Evolutionary conservation across 2,888 invertebrate genomes (phyloP).

Genomic region (Xylophagus ater): DNA sequence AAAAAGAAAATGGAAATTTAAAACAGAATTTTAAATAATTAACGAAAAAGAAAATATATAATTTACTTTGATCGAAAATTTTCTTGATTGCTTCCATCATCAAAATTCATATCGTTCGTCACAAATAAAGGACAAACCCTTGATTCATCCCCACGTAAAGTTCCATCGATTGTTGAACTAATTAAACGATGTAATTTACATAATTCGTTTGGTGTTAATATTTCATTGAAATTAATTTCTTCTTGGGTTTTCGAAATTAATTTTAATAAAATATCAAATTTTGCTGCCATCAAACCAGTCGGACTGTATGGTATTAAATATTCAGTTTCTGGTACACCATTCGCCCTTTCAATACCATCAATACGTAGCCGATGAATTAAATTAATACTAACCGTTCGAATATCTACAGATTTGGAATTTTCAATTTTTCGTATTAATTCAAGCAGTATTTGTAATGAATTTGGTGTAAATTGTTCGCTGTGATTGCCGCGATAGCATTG

Average conservation of each 20-base stretch:
- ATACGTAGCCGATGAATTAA: slow-evolving; percentile 46
- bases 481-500: slow-evolving; percentile 48
- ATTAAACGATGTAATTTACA: slow-evolving; percentile 47
- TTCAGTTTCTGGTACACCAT: slow-evolving; percentile 39
- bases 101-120: too few species aligned
- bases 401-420: slow-evolving; percentile 41
- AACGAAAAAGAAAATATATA: too few species aligned
- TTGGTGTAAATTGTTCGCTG: slow-evolving; percentile 42
- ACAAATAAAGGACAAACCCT: slow-evolving; percentile 38
- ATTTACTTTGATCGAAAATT: too few species aligned
- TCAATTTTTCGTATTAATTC: slow-evolving; percentile 54
- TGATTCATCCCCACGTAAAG: slow-evolving; percentile 49
- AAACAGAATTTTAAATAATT: too few species aligned
- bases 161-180: slow-evolving; percentile 47
- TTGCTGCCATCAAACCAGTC: slow-evolving; percentile 47
- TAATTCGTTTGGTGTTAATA: slow-evolving; percentile 40
- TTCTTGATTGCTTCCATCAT: too few species aligned
- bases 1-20: too few species aligned
- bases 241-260: slow-evolving; percentile 43
- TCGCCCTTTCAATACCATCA: slow-evolving; percentile 48
- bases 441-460: slow-evolving; percentile 47
- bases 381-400: slow-evolving; percentile 45
- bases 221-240: slow-evolving; percentile 27
- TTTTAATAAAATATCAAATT: slow-evolving; percentile 48
- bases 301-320: slow-evolving; percentile 47